These are phyloP conservation scores for Tetraodon nigroviridis DNA, from an alignment of 2,113 vertebrate genomes.

Conservation along the genomic window DNA sequence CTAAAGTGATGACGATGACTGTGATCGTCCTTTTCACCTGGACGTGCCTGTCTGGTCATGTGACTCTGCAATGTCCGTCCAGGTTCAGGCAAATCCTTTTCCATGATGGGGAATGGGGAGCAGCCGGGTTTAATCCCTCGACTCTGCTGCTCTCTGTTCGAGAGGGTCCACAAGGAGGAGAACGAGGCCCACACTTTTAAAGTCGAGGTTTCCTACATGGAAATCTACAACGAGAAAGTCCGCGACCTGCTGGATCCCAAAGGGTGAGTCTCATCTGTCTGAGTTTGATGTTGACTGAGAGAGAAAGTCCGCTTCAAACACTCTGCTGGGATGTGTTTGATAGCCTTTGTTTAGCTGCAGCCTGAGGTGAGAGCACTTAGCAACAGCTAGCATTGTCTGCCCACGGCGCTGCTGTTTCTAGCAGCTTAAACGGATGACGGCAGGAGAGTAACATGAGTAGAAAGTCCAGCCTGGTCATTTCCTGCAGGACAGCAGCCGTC, in stretches of 20 bases:
- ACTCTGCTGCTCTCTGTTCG: conserved; percentile 94
- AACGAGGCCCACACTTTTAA: conserved; percentile 89
- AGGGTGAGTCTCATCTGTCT: conserved; percentile 79
- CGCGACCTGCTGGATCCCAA: conserved; percentile 97
- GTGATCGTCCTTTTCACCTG: no score
- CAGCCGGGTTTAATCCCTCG: conserved; percentile 95
- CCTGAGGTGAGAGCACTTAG: no score
- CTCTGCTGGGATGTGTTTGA: conserved; percentile 25
- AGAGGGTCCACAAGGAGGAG: conserved; percentile 85
- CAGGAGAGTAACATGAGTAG: conserved; percentile 40
- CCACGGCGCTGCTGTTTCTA: conserved; percentile 44
- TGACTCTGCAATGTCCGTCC: conserved; percentile 17
- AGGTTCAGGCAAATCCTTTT: conserved; percentile 99
- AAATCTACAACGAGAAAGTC: conserved; percentile 99
- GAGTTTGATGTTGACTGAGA: not conserved
- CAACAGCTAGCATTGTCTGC: no score
- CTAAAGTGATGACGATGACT: no score
- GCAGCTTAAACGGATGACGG: conserved; percentile 21
- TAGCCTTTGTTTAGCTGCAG: conserved; percentile 1
- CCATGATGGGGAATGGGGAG: conserved; percentile 97
- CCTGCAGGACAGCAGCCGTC: conserved; percentile 44
- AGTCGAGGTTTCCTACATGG: conserved; percentile 98
- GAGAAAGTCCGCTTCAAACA: conserved; percentile 5
- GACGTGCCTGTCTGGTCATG: not conserved
- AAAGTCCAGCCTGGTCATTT: conserved; percentile 51